These are phyloP conservation scores for Platycheirus albimanus DNA, from an alignment of 2,888 invertebrate species.

Conservation along the genomic window DNA sequence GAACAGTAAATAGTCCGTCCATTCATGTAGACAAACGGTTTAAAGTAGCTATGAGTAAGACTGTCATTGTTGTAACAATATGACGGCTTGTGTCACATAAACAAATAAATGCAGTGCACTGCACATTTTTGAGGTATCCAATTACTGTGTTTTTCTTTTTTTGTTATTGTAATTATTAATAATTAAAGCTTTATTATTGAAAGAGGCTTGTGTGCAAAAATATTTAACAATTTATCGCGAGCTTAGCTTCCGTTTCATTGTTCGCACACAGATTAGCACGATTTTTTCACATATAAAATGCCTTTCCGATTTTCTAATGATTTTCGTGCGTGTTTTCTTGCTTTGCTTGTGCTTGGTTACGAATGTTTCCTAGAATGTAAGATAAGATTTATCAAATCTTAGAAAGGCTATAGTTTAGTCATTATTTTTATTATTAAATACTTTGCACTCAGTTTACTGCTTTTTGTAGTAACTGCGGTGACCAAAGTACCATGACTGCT, in stretches of 20 bases:
- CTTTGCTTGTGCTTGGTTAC: not conserved
- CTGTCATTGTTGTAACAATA: not conserved
- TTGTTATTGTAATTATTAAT: slow-evolving; percentile 15
- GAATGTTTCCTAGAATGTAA: slow-evolving; percentile 11
- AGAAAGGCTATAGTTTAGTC: not conserved
- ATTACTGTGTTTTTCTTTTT: slow-evolving; percentile 11
- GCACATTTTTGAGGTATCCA: slow-evolving; percentile 30
- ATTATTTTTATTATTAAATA: no score
- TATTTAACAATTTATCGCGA: slow-evolving; percentile 44
- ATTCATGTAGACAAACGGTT: slow-evolving; percentile 27
- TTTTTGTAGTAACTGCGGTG: no score
- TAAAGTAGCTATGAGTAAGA: not conserved
- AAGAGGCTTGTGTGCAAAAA: slow-evolving; percentile 12
- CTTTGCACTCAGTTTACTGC: no score
- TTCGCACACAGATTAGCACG: slow-evolving; percentile 39
- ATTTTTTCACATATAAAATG: slow-evolving; percentile 2
- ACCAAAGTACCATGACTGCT: no score
- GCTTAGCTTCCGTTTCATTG: slow-evolving; percentile 50
- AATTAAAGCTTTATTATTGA: slow-evolving; percentile 18
- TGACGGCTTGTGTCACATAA: slow-evolving; percentile 18
- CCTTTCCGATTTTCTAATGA: slow-evolving; percentile 27
- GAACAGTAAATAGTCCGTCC: not conserved
- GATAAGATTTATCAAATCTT: slow-evolving; percentile 22
- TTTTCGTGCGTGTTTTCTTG: not conserved
- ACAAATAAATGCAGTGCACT: slow-evolving; percentile 35